phyloP scores from a whole-genome alignment of 2,113 vertebrate genomes.

The Spea bombifrons region DNA sequence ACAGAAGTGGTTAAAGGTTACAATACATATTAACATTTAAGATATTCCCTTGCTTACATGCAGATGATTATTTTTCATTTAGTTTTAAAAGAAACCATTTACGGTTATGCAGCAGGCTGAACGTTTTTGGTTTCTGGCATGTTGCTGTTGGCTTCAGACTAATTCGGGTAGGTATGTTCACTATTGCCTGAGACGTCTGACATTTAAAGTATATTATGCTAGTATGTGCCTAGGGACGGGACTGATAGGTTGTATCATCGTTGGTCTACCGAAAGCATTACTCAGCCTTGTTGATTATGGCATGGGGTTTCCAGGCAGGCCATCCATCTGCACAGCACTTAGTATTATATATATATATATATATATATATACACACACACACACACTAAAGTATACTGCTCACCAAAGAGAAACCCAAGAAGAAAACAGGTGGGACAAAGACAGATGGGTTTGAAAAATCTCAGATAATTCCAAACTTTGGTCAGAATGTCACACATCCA shows the following conservation, averaged over 20 bases:
- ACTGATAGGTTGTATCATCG: slow-evolving; percentile 68
- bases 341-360: slow-evolving; percentile 53
- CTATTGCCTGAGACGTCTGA: slow-evolving; percentile 64
- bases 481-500: too few species aligned
- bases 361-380: too few species aligned
- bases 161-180: slow-evolving; percentile 69
- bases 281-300: slow-evolving; percentile 68
- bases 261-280: slow-evolving; percentile 66
- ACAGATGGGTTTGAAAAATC: slow-evolving; percentile 2
- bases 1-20: slow-evolving; percentile 52
- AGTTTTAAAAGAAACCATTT: slow-evolving; percentile 64
- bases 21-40: slow-evolving; percentile 56
- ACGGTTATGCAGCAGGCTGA: slow-evolving; percentile 57
- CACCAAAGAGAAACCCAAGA: slow-evolving; percentile 50
- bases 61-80: slow-evolving; percentile 59
- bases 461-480: too few species aligned
- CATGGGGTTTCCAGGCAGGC: slow-evolving; percentile 55
- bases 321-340: slow-evolving; percentile 54
- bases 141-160: slow-evolving; percentile 66
- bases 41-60: slow-evolving; percentile 49
- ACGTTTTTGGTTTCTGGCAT: slow-evolving; percentile 58
- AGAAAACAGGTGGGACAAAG: background rate
- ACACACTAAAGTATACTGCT: slow-evolving; percentile 19
- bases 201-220: slow-evolving; percentile 66
- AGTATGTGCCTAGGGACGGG: slow-evolving; percentile 60